Evolutionary conservation across 2,113 vertebrate species (phyloP).

Genomic region (Recurvirostra avosetta): DNA sequence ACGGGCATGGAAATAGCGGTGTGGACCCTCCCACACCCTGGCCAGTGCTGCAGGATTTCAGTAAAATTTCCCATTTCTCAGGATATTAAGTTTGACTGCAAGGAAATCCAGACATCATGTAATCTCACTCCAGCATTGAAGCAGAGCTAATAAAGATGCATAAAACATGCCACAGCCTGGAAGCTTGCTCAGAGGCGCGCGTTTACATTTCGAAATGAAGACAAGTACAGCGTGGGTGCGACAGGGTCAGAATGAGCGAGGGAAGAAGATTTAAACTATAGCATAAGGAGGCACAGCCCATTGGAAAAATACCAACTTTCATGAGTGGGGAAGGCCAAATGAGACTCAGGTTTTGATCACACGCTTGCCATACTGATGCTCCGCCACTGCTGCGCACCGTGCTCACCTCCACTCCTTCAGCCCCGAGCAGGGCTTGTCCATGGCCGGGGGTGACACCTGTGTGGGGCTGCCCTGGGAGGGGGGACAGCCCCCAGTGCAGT

Average conservation of each 20-base stretch:
- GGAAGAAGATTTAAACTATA: neutral
- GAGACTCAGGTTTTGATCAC: neutral
- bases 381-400: accelerated
- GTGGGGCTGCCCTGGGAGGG: neutral
- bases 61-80: conserved; percentile 65
- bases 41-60: conserved; percentile 12
- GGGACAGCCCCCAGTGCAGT: accelerated
- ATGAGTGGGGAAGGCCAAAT: neutral
- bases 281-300: neutral
- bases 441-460: accelerated
- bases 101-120: conserved; percentile 71
- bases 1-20: accelerated
- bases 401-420: neutral
- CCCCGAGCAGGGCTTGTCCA: accelerated
- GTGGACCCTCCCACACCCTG: neutral
- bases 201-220: neutral
- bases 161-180: conserved; percentile 32
- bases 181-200: neutral
- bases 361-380: accelerated
- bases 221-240: neutral
- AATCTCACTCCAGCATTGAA: conserved; percentile 52
- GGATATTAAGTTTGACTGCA: conserved; percentile 69
- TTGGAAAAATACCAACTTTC: neutral
- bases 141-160: conserved; percentile 55
- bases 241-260: neutral